A percentile compares a stretch with the other conserved stretches of the same genome.
These are phyloP conservation scores for Agrochola circellaris DNA, from an alignment of 2,888 invertebrate species.

Conservation along the genomic window DNA sequence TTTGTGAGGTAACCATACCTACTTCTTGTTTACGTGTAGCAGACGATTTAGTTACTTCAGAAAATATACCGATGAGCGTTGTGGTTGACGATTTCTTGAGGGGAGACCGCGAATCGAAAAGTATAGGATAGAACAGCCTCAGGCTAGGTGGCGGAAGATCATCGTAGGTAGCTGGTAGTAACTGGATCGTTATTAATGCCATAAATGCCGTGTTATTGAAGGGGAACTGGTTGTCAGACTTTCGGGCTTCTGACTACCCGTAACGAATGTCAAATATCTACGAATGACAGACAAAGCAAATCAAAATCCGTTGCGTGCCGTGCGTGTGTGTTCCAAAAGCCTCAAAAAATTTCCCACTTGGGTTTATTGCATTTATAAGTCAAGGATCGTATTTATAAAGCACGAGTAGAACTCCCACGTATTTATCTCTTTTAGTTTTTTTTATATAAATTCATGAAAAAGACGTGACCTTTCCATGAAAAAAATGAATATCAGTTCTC, in stretches of 20 bases:
- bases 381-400: too few relatives aligned
- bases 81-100: neutral
- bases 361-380: too few relatives aligned
- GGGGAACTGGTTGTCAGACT: neutral
- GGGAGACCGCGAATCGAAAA: neutral
- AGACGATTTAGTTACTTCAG: neutral
- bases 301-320: too few relatives aligned
- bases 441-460: too few relatives aligned
- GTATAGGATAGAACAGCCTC: too few relatives aligned
- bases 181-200: too few relatives aligned
- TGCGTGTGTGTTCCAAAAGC: too few relatives aligned
- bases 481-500: too few relatives aligned
- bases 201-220: neutral
- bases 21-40: neutral
- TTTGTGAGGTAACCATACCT: slow-evolving; percentile 79
- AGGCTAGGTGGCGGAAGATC: neutral
- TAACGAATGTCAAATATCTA: neutral
- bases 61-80: neutral
- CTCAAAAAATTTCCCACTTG: too few relatives aligned
- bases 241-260: neutral
- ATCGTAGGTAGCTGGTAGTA: neutral
- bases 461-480: too few relatives aligned
- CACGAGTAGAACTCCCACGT: too few relatives aligned
- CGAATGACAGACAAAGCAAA: neutral
- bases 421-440: too few relatives aligned